phyloP scores from a whole-genome alignment of 2,797 vertebrate genomes.

The Acanthis flammea region DNA sequence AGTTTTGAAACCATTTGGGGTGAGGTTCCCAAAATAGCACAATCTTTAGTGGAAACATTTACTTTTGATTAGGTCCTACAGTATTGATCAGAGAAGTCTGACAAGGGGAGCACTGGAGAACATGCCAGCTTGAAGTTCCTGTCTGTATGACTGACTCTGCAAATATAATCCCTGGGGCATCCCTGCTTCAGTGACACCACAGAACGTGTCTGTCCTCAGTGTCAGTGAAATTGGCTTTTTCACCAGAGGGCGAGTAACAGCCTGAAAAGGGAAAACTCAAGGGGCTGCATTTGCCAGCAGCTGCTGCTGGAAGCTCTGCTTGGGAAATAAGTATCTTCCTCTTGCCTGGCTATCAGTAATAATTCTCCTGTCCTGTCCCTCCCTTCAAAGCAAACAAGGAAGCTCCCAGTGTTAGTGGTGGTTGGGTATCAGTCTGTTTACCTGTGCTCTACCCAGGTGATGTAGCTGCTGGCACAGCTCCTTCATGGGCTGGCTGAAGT shows the following conservation, averaged over 20 bases:
- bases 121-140: background rate
- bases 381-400: background rate
- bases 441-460: background rate
- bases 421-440: background rate
- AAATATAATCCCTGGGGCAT: background rate
- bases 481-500: fast-evolving
- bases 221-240: background rate
- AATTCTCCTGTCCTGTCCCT: background rate
- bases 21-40: background rate
- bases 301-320: background rate
- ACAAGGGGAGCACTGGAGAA: background rate
- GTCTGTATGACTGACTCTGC: background rate
- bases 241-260: background rate
- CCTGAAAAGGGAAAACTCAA: background rate
- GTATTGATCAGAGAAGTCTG: background rate
- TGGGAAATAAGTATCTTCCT: background rate
- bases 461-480: background rate
- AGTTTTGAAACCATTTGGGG: background rate
- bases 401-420: background rate
- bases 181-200: background rate
- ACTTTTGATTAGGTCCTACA: background rate
- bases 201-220: background rate
- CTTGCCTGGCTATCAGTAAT: background rate
- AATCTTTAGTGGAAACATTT: background rate
- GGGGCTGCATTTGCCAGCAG: background rate